These are phyloP conservation scores for Pharmacophagus antenor DNA, from an alignment of 2,888 invertebrate species.

Conservation along the genomic window DNA sequence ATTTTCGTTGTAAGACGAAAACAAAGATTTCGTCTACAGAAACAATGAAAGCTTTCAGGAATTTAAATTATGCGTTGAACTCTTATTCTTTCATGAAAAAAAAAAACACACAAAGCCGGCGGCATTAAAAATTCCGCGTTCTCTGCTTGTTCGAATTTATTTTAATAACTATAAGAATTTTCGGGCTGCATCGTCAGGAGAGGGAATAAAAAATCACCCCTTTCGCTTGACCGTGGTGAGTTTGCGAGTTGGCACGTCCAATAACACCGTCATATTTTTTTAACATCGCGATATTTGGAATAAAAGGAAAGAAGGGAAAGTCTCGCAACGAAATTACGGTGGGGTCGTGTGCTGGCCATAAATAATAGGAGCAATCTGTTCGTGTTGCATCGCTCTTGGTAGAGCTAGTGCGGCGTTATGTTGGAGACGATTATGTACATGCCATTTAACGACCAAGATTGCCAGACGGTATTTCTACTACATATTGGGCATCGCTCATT, in stretches of 20 bases:
- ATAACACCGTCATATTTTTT: constrained; percentile 80
- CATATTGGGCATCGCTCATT: constrained; percentile 22
- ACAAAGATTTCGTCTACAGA: constrained; percentile 37
- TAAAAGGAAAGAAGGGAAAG: constrained; percentile 69
- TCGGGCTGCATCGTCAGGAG: constrained; percentile 33
- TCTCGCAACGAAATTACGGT: constrained; percentile 67
- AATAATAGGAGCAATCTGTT: constrained; percentile 77
- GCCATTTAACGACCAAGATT: constrained; percentile 36
- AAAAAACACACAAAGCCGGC: constrained; percentile 32
- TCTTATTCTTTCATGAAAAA: constrained; percentile 36
- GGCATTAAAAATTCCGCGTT: constrained; percentile 36
- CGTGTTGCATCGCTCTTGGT: constrained; percentile 39
- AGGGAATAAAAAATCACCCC: constrained; percentile 58
- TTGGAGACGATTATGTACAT: constrained; percentile 37
- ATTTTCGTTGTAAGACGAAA: constrained; percentile 14
- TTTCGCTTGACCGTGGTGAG: constrained; percentile 66
- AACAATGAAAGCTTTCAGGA: constrained; percentile 44
- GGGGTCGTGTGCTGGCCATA: constrained; percentile 69
- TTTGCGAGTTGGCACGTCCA: constrained; percentile 66
- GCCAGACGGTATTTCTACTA: constrained; percentile 13
- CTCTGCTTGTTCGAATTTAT: constrained; percentile 32
- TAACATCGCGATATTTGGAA: constrained; percentile 75
- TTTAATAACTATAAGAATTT: constrained; percentile 35
- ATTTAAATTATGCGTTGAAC: constrained; percentile 59
- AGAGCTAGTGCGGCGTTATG: constrained; percentile 33